These are phyloP conservation scores for Teleiodes luculella DNA, from an alignment of 2,888 invertebrate species.

Conservation along the genomic window DNA sequence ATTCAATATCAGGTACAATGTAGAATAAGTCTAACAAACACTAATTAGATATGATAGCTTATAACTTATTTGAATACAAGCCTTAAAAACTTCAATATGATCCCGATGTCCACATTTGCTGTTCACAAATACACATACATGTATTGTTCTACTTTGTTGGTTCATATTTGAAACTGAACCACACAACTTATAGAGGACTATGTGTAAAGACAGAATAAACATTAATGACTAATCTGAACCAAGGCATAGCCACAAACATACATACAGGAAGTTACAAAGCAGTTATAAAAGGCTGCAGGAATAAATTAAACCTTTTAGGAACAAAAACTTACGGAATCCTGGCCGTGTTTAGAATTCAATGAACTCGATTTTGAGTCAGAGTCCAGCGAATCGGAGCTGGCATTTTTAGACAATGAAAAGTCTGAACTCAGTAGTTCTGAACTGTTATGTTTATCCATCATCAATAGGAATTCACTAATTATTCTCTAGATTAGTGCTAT, in stretches of 20 bases:
- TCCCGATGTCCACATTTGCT: constrained; percentile 57
- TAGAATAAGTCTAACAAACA: no score
- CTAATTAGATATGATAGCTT: neutral
- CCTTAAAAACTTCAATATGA: constrained; percentile 53
- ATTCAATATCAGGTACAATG: no score
- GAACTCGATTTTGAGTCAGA: constrained; percentile 92
- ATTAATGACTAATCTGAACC: neutral
- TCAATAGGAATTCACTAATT: constrained; percentile 12
- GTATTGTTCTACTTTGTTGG: constrained; percentile 50
- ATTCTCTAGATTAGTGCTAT: neutral
- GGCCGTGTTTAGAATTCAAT: constrained; percentile 89
- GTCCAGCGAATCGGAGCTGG: constrained; percentile 88
- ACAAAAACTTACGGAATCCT: constrained; percentile 84
- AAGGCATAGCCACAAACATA: neutral
- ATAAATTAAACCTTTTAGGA: constrained; percentile 71
- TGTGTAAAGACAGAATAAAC: neutral
- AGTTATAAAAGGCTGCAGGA: constrained; percentile 52
- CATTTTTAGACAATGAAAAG: constrained; percentile 83
- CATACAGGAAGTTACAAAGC: constrained; percentile 55
- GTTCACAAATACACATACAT: constrained; percentile 66
- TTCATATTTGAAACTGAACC: constrained; percentile 41
- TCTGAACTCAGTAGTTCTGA: constrained; percentile 82
- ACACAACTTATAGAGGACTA: no score
- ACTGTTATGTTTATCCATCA: constrained; percentile 83
- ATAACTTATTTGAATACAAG: constrained; percentile 33